phyloP scores from a whole-genome alignment of 2,888 invertebrate genomes.

The Drosophila tanythrix region DNA sequence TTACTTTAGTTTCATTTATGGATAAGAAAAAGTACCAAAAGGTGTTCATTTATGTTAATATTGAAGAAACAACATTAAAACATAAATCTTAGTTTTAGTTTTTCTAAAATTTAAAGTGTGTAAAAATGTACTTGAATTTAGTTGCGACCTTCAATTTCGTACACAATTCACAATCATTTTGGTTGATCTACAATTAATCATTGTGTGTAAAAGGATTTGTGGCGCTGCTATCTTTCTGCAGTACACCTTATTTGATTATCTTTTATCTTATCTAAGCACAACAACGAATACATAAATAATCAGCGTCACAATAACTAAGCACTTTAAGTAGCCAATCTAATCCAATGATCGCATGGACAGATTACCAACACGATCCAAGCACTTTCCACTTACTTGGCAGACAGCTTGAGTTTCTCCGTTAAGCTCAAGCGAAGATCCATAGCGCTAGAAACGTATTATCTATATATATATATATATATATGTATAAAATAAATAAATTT shows the following conservation, averaged over 20 bases:
- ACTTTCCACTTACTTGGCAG: constrained; percentile 45
- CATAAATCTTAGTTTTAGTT: no score
- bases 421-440: constrained; percentile 50
- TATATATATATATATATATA: constrained; percentile 6
- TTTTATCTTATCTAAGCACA: constrained; percentile 13
- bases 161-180: neutral
- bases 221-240: neutral
- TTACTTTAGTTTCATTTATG: neutral
- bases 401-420: constrained; percentile 44
- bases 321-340: constrained; percentile 14
- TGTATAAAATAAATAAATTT: neutral
- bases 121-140: no score
- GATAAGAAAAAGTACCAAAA: neutral
- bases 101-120: no score
- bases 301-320: constrained; percentile 14
- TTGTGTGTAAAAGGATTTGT: neutral
- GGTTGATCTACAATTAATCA: neutral
- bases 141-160: no score
- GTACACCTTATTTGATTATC: neutral
- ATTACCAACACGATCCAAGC: neutral
- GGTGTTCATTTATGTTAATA: neutral
- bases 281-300: neutral
- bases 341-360: neutral
- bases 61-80: neutral
- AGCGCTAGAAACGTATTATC: constrained; percentile 1